Conservation (phyloP, 2,888 invertebrate species). For the Mythimna albipuncta region DNA sequence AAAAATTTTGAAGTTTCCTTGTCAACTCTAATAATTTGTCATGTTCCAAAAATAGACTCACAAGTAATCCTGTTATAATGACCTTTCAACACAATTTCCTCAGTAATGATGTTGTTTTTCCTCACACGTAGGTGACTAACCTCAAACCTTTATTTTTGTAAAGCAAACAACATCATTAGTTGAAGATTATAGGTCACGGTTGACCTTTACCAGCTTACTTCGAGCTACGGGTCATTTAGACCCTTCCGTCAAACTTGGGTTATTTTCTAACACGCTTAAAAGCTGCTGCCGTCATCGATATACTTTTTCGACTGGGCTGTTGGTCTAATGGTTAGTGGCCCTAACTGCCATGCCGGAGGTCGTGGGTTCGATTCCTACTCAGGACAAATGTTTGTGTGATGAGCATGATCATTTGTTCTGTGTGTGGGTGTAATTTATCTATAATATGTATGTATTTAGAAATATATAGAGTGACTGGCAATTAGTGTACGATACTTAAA, state of each 20-base stretch:
- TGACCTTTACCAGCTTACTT: slow-evolving; percentile 9
- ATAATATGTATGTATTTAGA: too few species aligned
- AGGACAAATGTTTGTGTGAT: too few species aligned
- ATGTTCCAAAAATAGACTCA: neutral
- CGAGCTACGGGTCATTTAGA: slow-evolving; percentile 12
- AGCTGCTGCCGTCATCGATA: neutral
- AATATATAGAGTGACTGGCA: too few species aligned
- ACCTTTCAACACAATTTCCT: slow-evolving; percentile 9
- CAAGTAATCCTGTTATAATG: neutral
- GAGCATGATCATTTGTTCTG: too few species aligned
- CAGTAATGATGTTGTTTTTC: slow-evolving; percentile 7
- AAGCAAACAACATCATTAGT: slow-evolving; percentile 12
- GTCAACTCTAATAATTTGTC: neutral
- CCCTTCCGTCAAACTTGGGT: neutral
- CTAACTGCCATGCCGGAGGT: too few species aligned
- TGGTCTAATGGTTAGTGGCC: too few species aligned
- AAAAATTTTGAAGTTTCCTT: too few species aligned
- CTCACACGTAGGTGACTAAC: neutral
- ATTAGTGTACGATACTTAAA: too few species aligned
- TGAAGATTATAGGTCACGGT: slow-evolving; percentile 12
- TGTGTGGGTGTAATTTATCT: too few species aligned
- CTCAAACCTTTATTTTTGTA: neutral
- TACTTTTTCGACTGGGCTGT: too few species aligned
- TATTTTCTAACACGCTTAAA: neutral
- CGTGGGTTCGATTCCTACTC: too few species aligned